These are phyloP conservation scores for Ceratoteleas bidentatus DNA, from an alignment of 1,140 invertebrate species.

Conservation along the genomic window DNA sequence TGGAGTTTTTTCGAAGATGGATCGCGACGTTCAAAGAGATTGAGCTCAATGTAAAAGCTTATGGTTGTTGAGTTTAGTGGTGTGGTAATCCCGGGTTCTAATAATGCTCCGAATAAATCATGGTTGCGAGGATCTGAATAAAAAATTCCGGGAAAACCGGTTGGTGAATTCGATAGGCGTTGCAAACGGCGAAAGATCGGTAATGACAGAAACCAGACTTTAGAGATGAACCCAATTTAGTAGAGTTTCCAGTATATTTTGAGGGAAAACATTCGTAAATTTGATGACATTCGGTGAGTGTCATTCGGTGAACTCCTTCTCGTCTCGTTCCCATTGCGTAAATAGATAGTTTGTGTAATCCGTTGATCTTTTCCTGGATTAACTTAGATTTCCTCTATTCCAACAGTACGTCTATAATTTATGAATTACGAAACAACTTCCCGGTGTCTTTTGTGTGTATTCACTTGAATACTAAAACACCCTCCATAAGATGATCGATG, in stretches of 20 bases:
- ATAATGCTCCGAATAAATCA: constrained; percentile 19
- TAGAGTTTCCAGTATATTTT: too few relatives aligned
- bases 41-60: constrained; percentile 34
- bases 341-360: constrained; percentile 10
- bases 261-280: too few relatives aligned
- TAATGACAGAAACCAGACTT: too few relatives aligned
- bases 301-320: neutral
- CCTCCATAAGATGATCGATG: constrained; percentile 6
- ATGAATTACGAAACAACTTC: constrained; percentile 9
- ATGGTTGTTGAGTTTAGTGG: constrained; percentile 32
- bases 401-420: constrained; percentile 13
- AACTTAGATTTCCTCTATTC: constrained; percentile 1
- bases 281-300: too few relatives aligned
- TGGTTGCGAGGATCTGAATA: constrained; percentile 13
- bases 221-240: too few relatives aligned
- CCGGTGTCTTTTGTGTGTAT: constrained; percentile 8
- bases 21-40: constrained; percentile 16
- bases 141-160: too few relatives aligned
- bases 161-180: neutral
- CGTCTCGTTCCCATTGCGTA: neutral
- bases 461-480: constrained; percentile 26
- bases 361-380: constrained; percentile 6
- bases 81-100: constrained; percentile 29
- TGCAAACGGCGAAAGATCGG: too few relatives aligned
- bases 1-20: constrained; percentile 8